Evolutionary conservation across 1,140 invertebrate species (phyloP), one percentile per base, ranked within the genome.

Genomic region (Halyomorpha halys): DNA sequence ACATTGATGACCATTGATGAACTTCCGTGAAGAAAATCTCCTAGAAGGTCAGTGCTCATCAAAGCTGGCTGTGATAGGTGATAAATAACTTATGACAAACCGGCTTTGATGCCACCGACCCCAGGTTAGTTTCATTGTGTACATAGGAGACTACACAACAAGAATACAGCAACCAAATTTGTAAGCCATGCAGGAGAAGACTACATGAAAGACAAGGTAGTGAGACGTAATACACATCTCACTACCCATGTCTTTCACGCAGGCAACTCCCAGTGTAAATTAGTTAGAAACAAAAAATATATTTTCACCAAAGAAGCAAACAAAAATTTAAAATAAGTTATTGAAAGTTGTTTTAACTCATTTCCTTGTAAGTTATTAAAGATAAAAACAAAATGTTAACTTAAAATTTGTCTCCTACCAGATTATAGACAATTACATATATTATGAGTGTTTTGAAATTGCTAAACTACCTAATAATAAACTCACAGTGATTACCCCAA

Each of bases 191-290:
- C 49, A 59, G 44, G 34, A 16, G 27, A 59, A 64, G 63, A 63
- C 80, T 74, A 75, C 82, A 85, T 87, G 89, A 91, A 92, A 90
- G 89, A 92, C 89, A 91, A 87, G 86, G 83, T 90, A 92, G 88
- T 89, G 88, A 92, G 88, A 88, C 81, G 83, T 73, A 73, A 71
- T 73, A 68, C 69, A 82, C 88, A 90, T 91, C 87, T 91, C 89
- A 91, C 89, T 91, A 92, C 89, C 89, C 89, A 90, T 91, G 89
- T 92, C 89, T 91, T 91, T 91, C 89, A 90, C 73, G 72, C 16
- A 62, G 67, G 54, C 59, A 44, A 23, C 21, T n/a, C 25, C 23
- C 44, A 47, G 16, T 6, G 6, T 39, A 11, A 11, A 39, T 39
- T 39, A 39, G 8, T 30, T 8, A 30, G 3, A 30, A 4, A 30